Base-by-base conservation (phyloP, 2,888 invertebrate species). In the Caenorhabditis sp. region DNA sequence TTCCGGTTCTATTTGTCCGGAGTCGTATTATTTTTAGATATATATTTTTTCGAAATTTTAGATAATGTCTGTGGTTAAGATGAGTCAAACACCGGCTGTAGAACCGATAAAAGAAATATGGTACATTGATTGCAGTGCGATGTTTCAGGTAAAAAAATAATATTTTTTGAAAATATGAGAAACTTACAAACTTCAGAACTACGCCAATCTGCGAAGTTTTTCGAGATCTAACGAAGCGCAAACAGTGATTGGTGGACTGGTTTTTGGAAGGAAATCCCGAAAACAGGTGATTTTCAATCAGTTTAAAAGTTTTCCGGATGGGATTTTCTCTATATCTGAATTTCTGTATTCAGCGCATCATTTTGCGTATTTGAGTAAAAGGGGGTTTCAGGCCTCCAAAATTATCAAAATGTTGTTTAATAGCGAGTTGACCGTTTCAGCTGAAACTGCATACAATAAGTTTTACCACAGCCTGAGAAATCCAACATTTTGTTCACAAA, bases 91-190 rank as follows among this genome's bases (percentile, higher is more conserved):
- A 21, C 53, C 55, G 21, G 31, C 31, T 31, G 31, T 31, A 10
- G 53, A 58, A 26, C 62, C 62, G 5, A 55, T 63, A 21, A 69
- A 69, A 54, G 77, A 79, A 59, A 58, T 78, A 24, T 81, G 79
- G 79, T 65, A 64, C 23, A 77, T 81, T 54, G 81, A 81, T 68
- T 64, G 71, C 31, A 69, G 71, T 51, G 62, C 77, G 3, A 68
- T 81, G 72, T 81, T 79, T 57, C 71, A 78, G 67, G 81, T 81
- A 63, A 54, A 10, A 6, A 10, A 31, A 31, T 6, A 10, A 31
- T 6, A 10, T 4, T 31, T 31, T 31, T 31, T 10, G 4, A 31
- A 31, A 31, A 31, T 31, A 6, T 31, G 5, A 31, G 31, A 31
- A 31, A 6, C 4, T 6, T 53, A 5, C 21, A 5, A 23, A 8